A percentile compares a stretch with the other conserved stretches of the same genome.
Evolutionary conservation across 2,797 vertebrate species (phyloP).

Genomic region (Danio tinwini): DNA sequence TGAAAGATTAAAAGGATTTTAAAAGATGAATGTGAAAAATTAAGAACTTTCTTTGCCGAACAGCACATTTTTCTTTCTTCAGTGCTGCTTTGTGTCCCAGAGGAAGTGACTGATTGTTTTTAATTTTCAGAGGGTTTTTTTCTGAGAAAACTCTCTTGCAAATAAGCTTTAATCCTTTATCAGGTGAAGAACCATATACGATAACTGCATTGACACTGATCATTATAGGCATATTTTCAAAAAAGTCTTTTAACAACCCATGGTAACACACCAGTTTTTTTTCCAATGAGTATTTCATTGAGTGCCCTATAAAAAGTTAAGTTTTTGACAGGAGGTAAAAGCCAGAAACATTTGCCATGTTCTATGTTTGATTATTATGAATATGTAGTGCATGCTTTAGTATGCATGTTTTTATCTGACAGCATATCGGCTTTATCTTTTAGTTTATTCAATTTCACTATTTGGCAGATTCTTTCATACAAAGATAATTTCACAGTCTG

Average conservation of each 20-base stretch:
- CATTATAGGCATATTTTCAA: too few species aligned
- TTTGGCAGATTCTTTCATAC: neutral
- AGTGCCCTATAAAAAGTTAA: too few species aligned
- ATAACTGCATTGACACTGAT: too few species aligned
- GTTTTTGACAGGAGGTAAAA: neutral
- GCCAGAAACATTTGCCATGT: neutral
- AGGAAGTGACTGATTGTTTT: conserved; percentile 16
- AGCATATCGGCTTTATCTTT: neutral
- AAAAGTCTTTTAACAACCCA: too few species aligned
- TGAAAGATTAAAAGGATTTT: conserved; percentile 79
- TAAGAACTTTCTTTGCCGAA: conserved; percentile 33
- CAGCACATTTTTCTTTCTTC: neutral
- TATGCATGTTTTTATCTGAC: conserved; percentile 6
- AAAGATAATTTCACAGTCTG: neutral
- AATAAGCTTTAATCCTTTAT: neutral
- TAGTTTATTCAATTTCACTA: neutral
- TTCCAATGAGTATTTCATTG: too few species aligned
- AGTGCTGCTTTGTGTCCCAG: neutral
- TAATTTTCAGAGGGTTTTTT: conserved; percentile 8
- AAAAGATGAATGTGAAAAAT: conserved; percentile 77
- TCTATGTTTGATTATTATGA: neutral
- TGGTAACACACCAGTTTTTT: too few species aligned
- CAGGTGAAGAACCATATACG: too few species aligned
- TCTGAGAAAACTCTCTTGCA: neutral
- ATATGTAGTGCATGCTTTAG: neutral